Evolutionary conservation across 2,888 invertebrate genomes (phyloP), one percentile per base, ranked within the genome.

Genomic region (Zele albiditarsus): DNA sequence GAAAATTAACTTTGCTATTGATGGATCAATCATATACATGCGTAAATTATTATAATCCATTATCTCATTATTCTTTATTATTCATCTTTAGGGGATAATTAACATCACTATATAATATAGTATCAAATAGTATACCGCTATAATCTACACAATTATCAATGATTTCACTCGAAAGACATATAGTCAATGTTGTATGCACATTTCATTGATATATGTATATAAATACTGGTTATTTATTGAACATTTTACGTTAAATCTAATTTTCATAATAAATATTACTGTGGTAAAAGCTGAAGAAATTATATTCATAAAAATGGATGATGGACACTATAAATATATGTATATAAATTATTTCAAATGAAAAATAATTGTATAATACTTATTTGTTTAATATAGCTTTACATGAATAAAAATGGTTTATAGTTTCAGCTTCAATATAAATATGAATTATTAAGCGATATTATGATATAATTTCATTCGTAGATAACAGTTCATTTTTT

Each of bases 51-150:
- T 2, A 31, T 31, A 31, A 31, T 31, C 2, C 38, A 38, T n/a
- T 46, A 46, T 46, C n/a, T 16, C 46, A 46, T 46, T 46, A 46
- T 46, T 46, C 16, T 46, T 46, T 46, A 46, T 46, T 46, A 46
- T 16, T 46, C 46, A 46, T 46, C 46, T 46, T 46, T 6, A n/a
- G 16, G 3, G 46, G 16, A 46, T n/a, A 46, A 46, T 46, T 46
- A 46, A 46, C 46, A 46, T 46, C 46, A 46, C 46, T 46, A 46
- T 46, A 46, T 46, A 46, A n/a, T n/a, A n/a, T 46, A 4, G 46
- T 46, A 46, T 46, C 46, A 46, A 46, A 46, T 46, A 46, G n/a
- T 46, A 38, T 38, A n/a, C n/a, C n/a, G n/a, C 46, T 46, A 46
- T 46, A 16, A n/a, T 2, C 46, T 46, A 46, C n/a, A n/a, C 5